These are phyloP conservation scores for Diorhabda carinulata DNA, from an alignment of 1,140 invertebrate species.

Conservation along the genomic window DNA sequence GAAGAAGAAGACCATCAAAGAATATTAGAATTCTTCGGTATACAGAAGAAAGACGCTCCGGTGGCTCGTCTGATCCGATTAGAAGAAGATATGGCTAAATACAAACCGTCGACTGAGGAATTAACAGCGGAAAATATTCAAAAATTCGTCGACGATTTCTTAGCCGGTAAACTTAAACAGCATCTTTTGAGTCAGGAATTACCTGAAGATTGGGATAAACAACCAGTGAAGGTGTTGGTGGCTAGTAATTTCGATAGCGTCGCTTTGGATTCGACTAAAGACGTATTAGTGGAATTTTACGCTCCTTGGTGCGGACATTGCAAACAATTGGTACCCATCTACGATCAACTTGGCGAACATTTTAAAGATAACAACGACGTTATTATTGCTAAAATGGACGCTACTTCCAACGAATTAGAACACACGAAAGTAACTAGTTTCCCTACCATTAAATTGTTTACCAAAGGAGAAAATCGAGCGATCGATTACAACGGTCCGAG, in stretches of 20 bases:
- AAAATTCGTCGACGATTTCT: conserved; percentile 81
- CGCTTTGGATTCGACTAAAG: conserved; percentile 82
- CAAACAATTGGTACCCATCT: conserved; percentile 94
- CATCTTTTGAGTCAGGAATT: conserved; percentile 92
- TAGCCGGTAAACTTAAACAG: conserved; percentile 90
- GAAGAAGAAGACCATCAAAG: conserved; percentile 91
- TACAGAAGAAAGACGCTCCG: conserved; percentile 90
- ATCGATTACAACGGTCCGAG: conserved; percentile 94
- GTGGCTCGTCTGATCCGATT: conserved; percentile 89
- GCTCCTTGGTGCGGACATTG: conserved; percentile 98
- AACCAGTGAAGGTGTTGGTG: conserved; percentile 91
- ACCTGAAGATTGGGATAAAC: conserved; percentile 96
- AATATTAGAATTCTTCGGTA: conserved; percentile 98
- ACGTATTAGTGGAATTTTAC: conserved; percentile 98
- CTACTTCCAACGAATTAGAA: conserved; percentile 95
- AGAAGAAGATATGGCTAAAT: conserved; percentile 98
- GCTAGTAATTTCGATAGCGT: conserved; percentile 94
- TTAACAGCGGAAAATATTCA: conserved; percentile 73
- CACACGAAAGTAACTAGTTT: conserved; percentile 92
- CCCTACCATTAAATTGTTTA: conserved; percentile 96
- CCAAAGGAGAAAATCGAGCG: conserved; percentile 87
- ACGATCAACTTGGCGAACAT: conserved; percentile 79
- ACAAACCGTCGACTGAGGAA: conserved; percentile 82
- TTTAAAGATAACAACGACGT: conserved; percentile 80
- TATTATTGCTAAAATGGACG: conserved; percentile 97